Base-by-base conservation (phyloP, 2,113 vertebrate species). In the Heloderma charlesbogerti region DNA sequence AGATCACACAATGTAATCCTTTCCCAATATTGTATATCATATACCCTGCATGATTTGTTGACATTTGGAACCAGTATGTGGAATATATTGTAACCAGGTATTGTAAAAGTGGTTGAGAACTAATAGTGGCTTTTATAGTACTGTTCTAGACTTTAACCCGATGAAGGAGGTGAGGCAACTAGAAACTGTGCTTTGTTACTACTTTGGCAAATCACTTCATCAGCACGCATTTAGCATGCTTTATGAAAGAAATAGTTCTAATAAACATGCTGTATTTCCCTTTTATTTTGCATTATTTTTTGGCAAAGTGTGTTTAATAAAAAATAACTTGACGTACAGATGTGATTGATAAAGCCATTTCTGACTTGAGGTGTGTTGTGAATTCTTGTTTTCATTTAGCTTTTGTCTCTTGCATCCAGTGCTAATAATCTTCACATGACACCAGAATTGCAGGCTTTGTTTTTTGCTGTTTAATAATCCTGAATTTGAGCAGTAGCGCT, bases 81-180 rank as follows among this genome's bases (percentile, higher is more conserved):
- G 16, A 87, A 91, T 40, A 77, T 89, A 75, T 94, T 63, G 18
- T 63, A 89, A 60, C 6, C 71, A 93, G 71, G 22, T 87, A 86
- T 67, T 92, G 75, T 78, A 90, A 92, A 92, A 94, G 81, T 82
- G 0, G 0, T n/a, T 74, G 5, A 7, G 25, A 67, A 79, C 93
- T 57, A 37, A 83, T 48, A 60, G 0, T 0, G 48, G 34, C 66
- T 94, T 88, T 5, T 20, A 22, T 77, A 77, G 84, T 25, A 0
- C 85, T 69, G 87, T 66, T 84, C 86, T 90, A 91, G 93, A 91
- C 84, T 92, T 63, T 88, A 90, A 69, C 92, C 93, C 67, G 37
- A 51, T 80, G 15, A 51, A 80, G 29, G 27, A n/a, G 16, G 80
- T 6, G 20, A 9, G 45, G 60, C 60, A 22, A 51, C 16, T 4